Conservation (phyloP, 2,113 vertebrate genomes). For the Cephalopholis sonnerati region DNA sequence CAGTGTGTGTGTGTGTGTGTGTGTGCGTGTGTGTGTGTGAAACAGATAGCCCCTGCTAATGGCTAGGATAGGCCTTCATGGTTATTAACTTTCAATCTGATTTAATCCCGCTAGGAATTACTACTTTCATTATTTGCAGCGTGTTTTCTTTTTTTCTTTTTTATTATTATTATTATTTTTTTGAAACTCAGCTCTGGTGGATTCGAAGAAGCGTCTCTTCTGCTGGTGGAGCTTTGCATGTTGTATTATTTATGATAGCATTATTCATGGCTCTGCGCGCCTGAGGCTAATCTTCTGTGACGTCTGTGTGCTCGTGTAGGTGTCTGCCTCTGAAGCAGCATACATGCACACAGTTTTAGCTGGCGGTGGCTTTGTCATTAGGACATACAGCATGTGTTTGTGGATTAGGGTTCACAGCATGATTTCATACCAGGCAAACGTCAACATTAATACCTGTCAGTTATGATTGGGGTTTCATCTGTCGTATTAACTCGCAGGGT, state of each 20-base stretch:
- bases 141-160: neutral
- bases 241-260: conserved; percentile 69
- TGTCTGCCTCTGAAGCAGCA: conserved; percentile 27
- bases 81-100: conserved; percentile 20
- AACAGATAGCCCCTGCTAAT: conserved; percentile 11
- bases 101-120: conserved; percentile 2
- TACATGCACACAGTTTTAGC: neutral
- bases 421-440: conserved; percentile 25
- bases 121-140: neutral
- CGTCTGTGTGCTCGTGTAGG: conserved; percentile 23
- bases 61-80: conserved; percentile 17
- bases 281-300: conserved; percentile 51
- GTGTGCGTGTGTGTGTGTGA: conserved; percentile 31
- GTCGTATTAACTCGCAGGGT: conserved; percentile 19
- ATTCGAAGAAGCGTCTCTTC: conserved; percentile 4
- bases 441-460: conserved; percentile 49
- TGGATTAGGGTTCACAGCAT: conserved; percentile 31
- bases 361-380: conserved; percentile 35
- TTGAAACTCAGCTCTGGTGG: neutral
- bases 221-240: conserved; percentile 41
- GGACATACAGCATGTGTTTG: conserved; percentile 36
- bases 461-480: conserved; percentile 31
- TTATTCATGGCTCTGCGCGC: conserved; percentile 47
- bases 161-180: neutral
- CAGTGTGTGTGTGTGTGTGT: conserved; percentile 3